These are phyloP conservation scores for Paratilapia polleni DNA, from an alignment of 2,113 vertebrate genomes.

Conservation along the genomic window DNA sequence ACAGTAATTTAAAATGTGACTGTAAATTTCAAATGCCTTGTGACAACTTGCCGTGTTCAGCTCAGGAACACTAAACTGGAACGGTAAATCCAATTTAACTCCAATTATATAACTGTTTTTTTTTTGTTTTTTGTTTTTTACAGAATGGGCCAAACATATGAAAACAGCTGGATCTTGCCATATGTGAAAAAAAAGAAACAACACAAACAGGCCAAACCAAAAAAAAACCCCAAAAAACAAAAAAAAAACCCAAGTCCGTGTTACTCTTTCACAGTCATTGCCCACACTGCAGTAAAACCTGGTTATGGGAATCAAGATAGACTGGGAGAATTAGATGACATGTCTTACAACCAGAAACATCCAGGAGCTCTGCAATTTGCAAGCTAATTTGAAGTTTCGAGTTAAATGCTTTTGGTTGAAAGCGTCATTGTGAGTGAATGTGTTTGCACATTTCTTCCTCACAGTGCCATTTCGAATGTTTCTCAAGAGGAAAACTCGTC, in stretches of 20 bases:
- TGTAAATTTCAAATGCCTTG: not conserved
- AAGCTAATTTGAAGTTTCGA: conserved; percentile 46
- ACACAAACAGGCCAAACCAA: not conserved
- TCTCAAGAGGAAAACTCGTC: conserved; percentile 6
- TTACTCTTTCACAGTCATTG: not conserved
- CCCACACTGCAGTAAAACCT: conserved; percentile 26
- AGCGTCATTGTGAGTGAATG: not conserved
- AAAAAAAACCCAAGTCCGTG: not conserved
- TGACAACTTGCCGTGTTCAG: conserved; percentile 6
- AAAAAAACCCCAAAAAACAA: too few species aligned
- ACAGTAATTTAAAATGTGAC: not conserved
- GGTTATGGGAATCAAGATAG: conserved; percentile 2
- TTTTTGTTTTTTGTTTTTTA: not conserved
- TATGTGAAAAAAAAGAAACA: not conserved
- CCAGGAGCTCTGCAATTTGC: conserved; percentile 32
- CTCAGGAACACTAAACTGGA: conserved; percentile 11
- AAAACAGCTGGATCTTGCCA: conserved; percentile 3
- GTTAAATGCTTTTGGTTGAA: conserved; percentile 7
- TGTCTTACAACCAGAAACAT: conserved; percentile 23
- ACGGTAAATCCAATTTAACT: conserved; percentile 12
- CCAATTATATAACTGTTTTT: conserved; percentile 6
- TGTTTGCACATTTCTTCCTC: not conserved
- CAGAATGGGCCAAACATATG: not conserved
- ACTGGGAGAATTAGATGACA: conserved; percentile 24
- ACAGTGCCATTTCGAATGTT: not conserved